Conservation (phyloP, 2,113 vertebrate genomes). For the Acinonyx jubatus region DNA sequence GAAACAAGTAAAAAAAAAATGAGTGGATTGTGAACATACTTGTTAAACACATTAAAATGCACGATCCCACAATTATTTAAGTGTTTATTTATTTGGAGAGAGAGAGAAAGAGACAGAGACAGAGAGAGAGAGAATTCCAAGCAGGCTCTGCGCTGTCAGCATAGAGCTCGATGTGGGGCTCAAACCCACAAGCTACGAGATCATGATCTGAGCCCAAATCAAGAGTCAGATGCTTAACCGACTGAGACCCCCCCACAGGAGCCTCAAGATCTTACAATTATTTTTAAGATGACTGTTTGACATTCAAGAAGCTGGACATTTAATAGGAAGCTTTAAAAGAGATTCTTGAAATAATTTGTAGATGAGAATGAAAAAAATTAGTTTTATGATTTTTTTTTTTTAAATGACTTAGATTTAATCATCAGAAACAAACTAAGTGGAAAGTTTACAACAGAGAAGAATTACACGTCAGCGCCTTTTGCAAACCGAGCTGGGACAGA, state of each 20-base stretch:
- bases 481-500: constrained; percentile 57
- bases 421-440: constrained; percentile 65
- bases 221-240: too few species aligned
- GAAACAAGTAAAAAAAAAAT: neutral
- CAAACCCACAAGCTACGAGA: too few species aligned
- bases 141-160: too few species aligned
- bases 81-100: too few species aligned
- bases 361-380: neutral
- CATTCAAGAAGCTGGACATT: neutral
- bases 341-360: neutral
- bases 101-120: too few species aligned
- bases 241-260: too few species aligned
- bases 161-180: too few species aligned
- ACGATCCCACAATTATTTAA: neutral
- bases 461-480: constrained; percentile 58
- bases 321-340: neutral
- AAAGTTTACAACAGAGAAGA: constrained; percentile 66
- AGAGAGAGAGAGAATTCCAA: too few species aligned
- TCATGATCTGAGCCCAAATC: too few species aligned
- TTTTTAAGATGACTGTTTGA: neutral
- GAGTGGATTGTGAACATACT: neutral
- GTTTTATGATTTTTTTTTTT: neutral
- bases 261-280: neutral
- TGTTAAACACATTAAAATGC: neutral
- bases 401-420: constrained; percentile 66